Conservation (phyloP, 1,140 invertebrate genomes). For the Anoplolepis gracilipes region DNA sequence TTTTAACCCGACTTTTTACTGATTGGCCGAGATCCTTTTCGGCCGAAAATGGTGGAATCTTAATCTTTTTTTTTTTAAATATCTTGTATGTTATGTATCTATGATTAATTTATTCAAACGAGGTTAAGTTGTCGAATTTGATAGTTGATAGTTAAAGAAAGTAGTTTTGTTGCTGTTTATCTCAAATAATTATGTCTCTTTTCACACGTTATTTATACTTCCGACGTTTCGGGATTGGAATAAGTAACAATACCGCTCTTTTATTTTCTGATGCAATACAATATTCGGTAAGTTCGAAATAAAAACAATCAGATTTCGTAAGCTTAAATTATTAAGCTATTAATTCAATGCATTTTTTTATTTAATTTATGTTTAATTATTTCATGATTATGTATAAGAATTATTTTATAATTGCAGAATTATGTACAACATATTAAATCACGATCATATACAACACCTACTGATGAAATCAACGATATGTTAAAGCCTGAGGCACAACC, state of each 20-base stretch:
- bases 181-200: conserved; percentile 56
- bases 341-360: not conserved
- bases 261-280: conserved; percentile 5
- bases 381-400: not conserved
- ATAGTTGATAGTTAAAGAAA: not conserved
- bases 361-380: conserved; percentile 20
- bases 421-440: not conserved
- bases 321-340: not conserved
- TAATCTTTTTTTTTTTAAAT: too few species aligned
- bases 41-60: too few species aligned
- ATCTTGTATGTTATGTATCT: too few species aligned
- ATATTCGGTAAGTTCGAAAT: conserved; percentile 57
- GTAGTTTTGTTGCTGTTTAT: not conserved
- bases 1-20: too few species aligned
- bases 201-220: conserved; percentile 60
- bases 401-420: conserved; percentile 55
- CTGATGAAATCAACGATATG: not conserved
- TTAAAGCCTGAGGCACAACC: not conserved
- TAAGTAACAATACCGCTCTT: conserved; percentile 47
- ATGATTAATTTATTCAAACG: too few species aligned
- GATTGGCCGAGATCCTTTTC: too few species aligned
- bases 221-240: conserved; percentile 58
- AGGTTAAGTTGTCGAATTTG: not conserved
- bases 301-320: not conserved
- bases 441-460: not conserved